phyloP scores from a whole-genome alignment of 2,113 vertebrate species.

The Oreochromis aureus region DNA sequence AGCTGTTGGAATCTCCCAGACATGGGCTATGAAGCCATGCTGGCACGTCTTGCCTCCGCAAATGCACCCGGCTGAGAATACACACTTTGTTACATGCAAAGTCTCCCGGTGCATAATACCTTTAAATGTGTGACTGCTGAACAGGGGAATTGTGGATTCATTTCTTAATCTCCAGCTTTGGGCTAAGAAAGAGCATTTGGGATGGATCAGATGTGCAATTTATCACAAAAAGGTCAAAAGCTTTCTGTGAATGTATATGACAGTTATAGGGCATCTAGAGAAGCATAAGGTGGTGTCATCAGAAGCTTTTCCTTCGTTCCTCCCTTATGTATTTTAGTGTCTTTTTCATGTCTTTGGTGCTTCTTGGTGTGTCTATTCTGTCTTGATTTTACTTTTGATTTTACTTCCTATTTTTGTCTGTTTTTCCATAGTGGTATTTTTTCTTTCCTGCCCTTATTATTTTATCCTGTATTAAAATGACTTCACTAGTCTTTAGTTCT shows the following conservation, averaged over 20 bases:
- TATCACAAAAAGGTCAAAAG: slow-evolving; percentile 17
- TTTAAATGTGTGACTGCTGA: slow-evolving; percentile 59
- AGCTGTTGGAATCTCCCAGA: slow-evolving; percentile 65
- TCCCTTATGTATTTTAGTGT: not conserved
- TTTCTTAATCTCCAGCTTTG: slow-evolving; percentile 35
- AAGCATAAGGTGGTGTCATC: not conserved
- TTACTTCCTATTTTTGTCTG: not conserved
- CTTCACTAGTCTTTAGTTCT: not conserved
- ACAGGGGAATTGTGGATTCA: slow-evolving; percentile 33
- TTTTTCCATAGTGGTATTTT: not conserved
- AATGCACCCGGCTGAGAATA: slow-evolving; percentile 57
- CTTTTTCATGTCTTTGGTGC: not conserved
- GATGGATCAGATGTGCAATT: slow-evolving; percentile 20
- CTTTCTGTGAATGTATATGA: not conserved
- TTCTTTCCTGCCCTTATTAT: not conserved
- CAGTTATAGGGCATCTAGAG: not conserved
- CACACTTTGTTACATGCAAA: slow-evolving; percentile 62
- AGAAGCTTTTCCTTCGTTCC: not conserved
- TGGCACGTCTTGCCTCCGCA: slow-evolving; percentile 42
- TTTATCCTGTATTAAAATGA: not conserved
- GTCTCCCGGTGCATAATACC: slow-evolving; percentile 48
- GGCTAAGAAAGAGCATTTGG: not conserved
- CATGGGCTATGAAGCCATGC: slow-evolving; percentile 43
- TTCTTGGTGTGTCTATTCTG: no score
- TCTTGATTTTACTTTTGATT: not conserved